Conservation (phyloP, 2,113 vertebrate species). For the Upupa epops region DNA sequence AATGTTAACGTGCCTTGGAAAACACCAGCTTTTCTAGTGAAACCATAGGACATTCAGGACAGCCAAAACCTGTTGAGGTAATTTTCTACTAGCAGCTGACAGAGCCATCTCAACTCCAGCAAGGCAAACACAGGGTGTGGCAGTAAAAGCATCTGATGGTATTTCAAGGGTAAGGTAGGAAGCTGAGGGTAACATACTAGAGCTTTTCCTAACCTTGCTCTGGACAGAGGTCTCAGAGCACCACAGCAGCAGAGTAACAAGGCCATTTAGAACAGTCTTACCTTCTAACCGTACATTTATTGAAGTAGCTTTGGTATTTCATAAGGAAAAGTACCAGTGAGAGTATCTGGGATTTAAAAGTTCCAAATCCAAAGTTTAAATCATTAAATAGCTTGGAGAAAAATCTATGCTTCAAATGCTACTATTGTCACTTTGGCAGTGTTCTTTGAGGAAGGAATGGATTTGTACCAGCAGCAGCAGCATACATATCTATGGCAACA, state of each 20-base stretch:
- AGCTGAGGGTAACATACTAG: not conserved
- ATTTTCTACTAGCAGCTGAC: not conserved
- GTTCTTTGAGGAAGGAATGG: not conserved
- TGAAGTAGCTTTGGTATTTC: not conserved
- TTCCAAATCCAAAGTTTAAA: not conserved
- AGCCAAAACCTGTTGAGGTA: not conserved
- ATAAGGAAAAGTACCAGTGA: not conserved
- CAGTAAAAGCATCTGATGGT: accelerated
- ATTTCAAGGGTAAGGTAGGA: not conserved
- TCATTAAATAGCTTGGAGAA: not conserved
- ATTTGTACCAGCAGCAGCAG: not conserved
- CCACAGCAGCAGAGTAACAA: not conserved
- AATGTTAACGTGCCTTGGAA: accelerated
- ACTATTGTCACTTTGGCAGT: not conserved
- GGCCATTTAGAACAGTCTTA: not conserved
- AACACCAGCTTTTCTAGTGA: not conserved
- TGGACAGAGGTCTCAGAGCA: not conserved
- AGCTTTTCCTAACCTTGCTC: not conserved
- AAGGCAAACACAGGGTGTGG: not conserved
- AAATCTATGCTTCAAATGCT: not conserved
- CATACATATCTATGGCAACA: accelerated
- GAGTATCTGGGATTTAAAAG: not conserved
- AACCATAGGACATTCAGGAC: not conserved
- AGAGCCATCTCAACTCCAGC: not conserved
- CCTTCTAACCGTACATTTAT: not conserved